phyloP scores from a whole-genome alignment of 2,113 vertebrate genomes.

The Gavialis gangeticus region DNA sequence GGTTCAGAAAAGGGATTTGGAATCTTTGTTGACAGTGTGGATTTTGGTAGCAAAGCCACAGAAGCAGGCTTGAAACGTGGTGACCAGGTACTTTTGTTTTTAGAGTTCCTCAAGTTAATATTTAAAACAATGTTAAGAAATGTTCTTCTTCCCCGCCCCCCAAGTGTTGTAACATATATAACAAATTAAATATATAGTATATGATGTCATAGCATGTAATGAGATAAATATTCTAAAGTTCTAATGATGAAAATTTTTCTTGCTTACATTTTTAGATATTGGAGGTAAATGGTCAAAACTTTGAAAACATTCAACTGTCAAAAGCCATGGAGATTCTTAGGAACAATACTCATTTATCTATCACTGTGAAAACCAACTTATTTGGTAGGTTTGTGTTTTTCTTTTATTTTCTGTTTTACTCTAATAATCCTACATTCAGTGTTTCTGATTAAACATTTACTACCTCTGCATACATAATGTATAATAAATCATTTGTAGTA shows the following conservation, averaged over 20 bases:
- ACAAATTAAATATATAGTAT: not conserved
- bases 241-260: not conserved
- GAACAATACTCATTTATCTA: conserved; percentile 98
- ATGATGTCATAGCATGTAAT: not conserved
- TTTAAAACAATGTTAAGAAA: not conserved
- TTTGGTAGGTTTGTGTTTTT: conserved; percentile 85
- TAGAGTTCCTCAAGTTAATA: not conserved
- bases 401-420: not conserved
- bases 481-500: not conserved
- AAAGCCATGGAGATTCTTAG: conserved; percentile 99
- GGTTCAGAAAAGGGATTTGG: conserved; percentile 97
- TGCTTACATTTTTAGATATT: conserved; percentile 85
- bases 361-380: conserved; percentile 99
- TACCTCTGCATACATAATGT: not conserved
- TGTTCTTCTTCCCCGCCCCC: not conserved
- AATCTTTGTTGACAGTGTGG: conserved; percentile 96
- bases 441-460: not conserved
- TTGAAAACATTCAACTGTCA: conserved; percentile 96
- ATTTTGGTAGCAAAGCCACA: conserved; percentile 93
- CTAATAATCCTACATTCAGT: not conserved
- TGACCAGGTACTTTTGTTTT: conserved; percentile 87
- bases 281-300: conserved; percentile 99
- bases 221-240: too few relatives aligned
- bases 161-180: not conserved
- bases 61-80: conserved; percentile 96